phyloP scores from a whole-genome alignment of 2,888 invertebrate genomes.

The Drosophila formosana region DNA sequence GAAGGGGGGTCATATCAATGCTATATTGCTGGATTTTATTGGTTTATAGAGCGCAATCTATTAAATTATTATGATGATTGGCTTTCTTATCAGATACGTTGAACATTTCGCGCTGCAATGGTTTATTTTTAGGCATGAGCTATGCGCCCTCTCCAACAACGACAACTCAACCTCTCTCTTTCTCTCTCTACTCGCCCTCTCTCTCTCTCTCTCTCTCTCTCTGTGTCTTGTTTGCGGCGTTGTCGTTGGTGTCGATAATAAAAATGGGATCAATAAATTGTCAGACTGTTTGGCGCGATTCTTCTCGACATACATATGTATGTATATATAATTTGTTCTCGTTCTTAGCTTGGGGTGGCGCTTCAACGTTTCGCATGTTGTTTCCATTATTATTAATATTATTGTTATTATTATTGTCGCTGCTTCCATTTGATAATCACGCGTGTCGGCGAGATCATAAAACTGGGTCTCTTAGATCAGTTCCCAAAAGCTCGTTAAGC shows the following conservation, averaged over 20 bases:
- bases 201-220: not conserved
- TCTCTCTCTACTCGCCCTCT: not conserved
- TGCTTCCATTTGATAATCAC: conserved; percentile 24
- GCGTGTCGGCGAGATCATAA: conserved; percentile 37
- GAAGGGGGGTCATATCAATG: conserved; percentile 11
- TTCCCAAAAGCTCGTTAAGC: conserved; percentile 3
- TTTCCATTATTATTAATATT: conserved; percentile 25
- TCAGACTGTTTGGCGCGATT: conserved; percentile 77
- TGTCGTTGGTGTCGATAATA: conserved; percentile 51
- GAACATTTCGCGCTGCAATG: conserved; percentile 53
- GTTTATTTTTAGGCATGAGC: conserved; percentile 77
- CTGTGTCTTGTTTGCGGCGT: conserved; percentile 12
- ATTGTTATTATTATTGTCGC: not conserved
- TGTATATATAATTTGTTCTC: not conserved
- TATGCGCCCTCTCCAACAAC: conserved; percentile 42
- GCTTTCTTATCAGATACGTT: conserved; percentile 63
- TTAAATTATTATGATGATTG: conserved; percentile 76
- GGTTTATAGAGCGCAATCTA: conserved; percentile 72
- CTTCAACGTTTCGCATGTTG: conserved; percentile 21
- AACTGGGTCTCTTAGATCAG: conserved; percentile 3
- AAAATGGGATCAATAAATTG: conserved; percentile 73
- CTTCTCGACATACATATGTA: conserved; percentile 23
- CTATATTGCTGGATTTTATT: conserved; percentile 53
- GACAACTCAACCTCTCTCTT: not conserved
- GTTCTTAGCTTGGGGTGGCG: conserved; percentile 22